phyloP scores from a whole-genome alignment of 2,888 invertebrate species.

The Resseliella maxima region DNA sequence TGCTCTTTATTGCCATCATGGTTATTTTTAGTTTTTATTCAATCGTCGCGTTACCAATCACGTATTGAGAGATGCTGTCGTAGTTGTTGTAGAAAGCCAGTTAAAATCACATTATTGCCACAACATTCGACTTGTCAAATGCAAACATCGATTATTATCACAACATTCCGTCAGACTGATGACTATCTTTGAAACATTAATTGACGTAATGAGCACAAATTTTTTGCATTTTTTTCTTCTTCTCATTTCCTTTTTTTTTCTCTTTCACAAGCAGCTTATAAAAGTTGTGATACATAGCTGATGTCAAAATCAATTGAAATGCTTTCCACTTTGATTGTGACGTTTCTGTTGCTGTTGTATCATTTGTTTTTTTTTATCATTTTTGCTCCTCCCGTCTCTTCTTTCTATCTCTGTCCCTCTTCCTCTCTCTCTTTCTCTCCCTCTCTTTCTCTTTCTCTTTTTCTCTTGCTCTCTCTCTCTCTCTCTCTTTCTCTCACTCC shows the following conservation, averaged over 20 bases:
- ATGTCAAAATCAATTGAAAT: too few relatives aligned
- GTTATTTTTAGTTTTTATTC: background rate
- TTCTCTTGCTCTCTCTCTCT: too few relatives aligned
- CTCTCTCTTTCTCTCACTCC: too few relatives aligned
- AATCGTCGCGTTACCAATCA: background rate
- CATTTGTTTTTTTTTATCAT: too few relatives aligned
- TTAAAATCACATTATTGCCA: background rate
- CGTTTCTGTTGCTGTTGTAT: too few relatives aligned
- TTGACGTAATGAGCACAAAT: background rate
- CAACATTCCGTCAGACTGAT: background rate
- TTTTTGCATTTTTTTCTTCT: background rate
- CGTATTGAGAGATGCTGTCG: background rate
- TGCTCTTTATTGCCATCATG: background rate
- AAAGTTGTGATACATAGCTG: background rate
- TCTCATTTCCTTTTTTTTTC: background rate
- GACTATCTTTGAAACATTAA: background rate
- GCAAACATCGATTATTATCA: background rate
- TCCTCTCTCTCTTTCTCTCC: too few relatives aligned
- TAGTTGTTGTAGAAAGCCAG: background rate
- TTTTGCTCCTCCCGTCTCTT: too few relatives aligned
- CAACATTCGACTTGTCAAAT: background rate
- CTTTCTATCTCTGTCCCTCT: too few relatives aligned
- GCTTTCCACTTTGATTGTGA: too few relatives aligned
- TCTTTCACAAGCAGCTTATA: background rate
- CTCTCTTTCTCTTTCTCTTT: too few relatives aligned